Evolutionary conservation across 2,888 invertebrate genomes (phyloP), one percentile per base, ranked within the genome.

Genomic region (Tyria jacobaeae): DNA sequence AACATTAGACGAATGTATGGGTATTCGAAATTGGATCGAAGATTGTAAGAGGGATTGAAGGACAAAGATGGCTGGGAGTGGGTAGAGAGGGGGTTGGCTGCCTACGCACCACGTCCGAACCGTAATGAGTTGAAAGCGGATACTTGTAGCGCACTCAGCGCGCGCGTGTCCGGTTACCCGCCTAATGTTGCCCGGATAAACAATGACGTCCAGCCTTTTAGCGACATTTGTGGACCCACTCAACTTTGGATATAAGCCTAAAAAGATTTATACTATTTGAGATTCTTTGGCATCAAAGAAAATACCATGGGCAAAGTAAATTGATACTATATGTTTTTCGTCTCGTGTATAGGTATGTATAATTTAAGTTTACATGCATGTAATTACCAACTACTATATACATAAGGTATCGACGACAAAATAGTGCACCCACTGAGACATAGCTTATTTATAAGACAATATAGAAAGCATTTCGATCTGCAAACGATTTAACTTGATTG

Each of bases 41-140:
- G 90, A 91, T 90, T 89, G 87, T 89, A 86, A 89, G 89, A 90
- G 90, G 90, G 90, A 91, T 91, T 87, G 92, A 90, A 90, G 92
- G 90, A 91, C 91, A 90, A 90, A 89, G 90, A 86, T 86, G 86
- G 80, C 75, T 76, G 70, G 79, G 82, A 76, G 83, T 81, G 77
- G 79, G 75, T 71, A 64, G 75, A 64, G 80, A 75, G 70, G 70
- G 75, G 77, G 77, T 72, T 67, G 64, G 76, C 80, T 73, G 84
- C 90, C 92, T 90, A 92, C 93, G 92, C 91, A 92, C 92, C 91
- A 92, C 92, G 92, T 92, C 92, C 92, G 89, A 87, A 81, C 91
- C 87, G 91, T 94, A 94, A 94, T 94, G 93, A 94, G 93, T 94
- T 94, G 93, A 94, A 94, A 94, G 93, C 93, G 92, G 93, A 94